Conservation (phyloP, 2,888 invertebrate species). For the Synanthedon myopaeformis region DNA sequence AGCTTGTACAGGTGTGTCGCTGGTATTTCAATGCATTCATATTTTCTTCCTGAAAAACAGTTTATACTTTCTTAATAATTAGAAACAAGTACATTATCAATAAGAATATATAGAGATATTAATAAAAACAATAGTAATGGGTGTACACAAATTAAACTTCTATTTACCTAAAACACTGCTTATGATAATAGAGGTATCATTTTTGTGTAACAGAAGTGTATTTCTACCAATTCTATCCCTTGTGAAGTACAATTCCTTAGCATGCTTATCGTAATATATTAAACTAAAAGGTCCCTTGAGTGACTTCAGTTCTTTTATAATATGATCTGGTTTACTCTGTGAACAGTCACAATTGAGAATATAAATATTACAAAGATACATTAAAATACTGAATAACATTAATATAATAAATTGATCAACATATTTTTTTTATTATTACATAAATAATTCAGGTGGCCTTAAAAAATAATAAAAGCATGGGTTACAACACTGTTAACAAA, state of each 20-base stretch:
- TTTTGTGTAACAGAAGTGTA: constrained; percentile 77
- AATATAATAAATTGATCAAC: no score
- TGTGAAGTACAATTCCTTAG: constrained; percentile 78
- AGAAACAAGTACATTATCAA: background rate
- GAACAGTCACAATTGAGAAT: constrained; percentile 22
- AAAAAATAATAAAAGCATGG: no score
- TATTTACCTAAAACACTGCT: constrained; percentile 66
- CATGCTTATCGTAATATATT: constrained; percentile 76
- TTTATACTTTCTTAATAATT: constrained; percentile 4
- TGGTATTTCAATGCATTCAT: constrained; percentile 72
- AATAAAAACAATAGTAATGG: background rate
- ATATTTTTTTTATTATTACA: no score
- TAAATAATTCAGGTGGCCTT: no score
- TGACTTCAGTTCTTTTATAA: constrained; percentile 59
- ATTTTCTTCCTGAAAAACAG: constrained; percentile 35
- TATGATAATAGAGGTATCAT: constrained; percentile 42
- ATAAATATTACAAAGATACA: constrained; percentile 26
- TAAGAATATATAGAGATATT: background rate
- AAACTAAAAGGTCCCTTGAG: constrained; percentile 89
- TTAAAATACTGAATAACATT: no score
- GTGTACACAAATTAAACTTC: background rate
- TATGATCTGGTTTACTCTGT: constrained; percentile 10
- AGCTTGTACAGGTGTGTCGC: constrained; percentile 71
- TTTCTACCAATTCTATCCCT: constrained; percentile 89
- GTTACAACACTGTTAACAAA: no score